A percentile compares a stretch with the other conserved stretches of the same genome.
Conservation (phyloP, 2,797 vertebrate species). For the Cynopterus sphinx region DNA sequence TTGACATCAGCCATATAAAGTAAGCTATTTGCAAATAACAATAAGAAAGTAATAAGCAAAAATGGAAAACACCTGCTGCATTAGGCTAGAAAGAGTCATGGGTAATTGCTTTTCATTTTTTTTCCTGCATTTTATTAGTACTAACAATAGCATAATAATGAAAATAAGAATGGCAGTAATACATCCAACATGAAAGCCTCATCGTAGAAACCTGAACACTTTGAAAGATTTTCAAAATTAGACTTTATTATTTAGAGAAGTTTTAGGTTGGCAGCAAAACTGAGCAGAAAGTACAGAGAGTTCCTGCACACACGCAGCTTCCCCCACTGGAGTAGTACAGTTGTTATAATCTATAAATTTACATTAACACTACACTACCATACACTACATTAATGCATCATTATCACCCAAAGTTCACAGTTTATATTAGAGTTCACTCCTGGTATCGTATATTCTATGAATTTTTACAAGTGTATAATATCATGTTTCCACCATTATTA, state of each 20-base stretch:
- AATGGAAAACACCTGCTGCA: slow-evolving; percentile 38
- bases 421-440: not conserved
- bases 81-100: not conserved
- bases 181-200: slow-evolving; percentile 17
- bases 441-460: not conserved
- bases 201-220: not conserved
- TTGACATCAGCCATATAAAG: slow-evolving; percentile 18
- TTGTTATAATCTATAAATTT: not conserved
- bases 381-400: not conserved
- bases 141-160: not conserved
- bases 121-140: slow-evolving; percentile 14
- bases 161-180: slow-evolving; percentile 13
- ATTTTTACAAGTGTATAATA: not conserved
- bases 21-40: slow-evolving; percentile 28
- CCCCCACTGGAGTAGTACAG: not conserved
- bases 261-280: not conserved
- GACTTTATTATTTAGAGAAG: not conserved
- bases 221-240: not conserved
- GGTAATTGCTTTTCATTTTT: slow-evolving; percentile 40
- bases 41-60: slow-evolving; percentile 18
- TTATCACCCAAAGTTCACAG: not conserved
- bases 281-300: not conserved
- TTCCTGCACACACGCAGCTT: rapidly evolving
- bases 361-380: not conserved
- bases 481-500: not conserved